Percentiles rank a stretch among this genome's conserved stretches.
Evolutionary conservation across 1,140 invertebrate genomes (phyloP).

Genomic region (Neodiprion pinetum): DNA sequence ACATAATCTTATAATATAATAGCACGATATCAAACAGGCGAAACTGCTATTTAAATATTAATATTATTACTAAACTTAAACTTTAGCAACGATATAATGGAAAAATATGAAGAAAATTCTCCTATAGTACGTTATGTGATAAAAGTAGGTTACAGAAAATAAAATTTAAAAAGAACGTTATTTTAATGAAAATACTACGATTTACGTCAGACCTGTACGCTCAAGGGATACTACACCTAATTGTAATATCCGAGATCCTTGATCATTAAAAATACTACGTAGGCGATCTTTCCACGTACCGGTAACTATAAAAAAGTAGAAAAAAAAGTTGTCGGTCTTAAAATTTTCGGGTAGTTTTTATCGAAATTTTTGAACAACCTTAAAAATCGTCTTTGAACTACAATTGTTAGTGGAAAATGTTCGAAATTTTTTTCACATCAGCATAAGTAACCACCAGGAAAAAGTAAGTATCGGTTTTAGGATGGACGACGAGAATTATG

Average conservation of each 20-base stretch:
- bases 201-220: not conserved
- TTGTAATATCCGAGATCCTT: not conserved
- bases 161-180: not conserved
- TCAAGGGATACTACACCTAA: not conserved
- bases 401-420: not conserved
- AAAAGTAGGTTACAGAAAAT: not conserved
- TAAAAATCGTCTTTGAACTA: not conserved
- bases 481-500: not conserved
- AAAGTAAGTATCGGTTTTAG: not conserved
- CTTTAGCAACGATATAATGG: not conserved
- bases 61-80: not conserved
- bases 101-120: slow-evolving; percentile 1
- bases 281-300: too few species aligned
- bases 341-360: not conserved
- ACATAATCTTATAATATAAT: not conserved
- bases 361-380: not conserved
- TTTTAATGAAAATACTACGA: not conserved
- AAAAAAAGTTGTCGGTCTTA: not conserved
- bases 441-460: not conserved
- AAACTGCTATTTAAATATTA: not conserved
- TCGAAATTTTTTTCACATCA: not conserved
- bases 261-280: not conserved
- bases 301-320: too few species aligned
- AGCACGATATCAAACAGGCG: not conserved
- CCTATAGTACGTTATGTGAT: not conserved